Conservation (phyloP, 2,888 invertebrate genomes). For the Acronicta aceris region DNA sequence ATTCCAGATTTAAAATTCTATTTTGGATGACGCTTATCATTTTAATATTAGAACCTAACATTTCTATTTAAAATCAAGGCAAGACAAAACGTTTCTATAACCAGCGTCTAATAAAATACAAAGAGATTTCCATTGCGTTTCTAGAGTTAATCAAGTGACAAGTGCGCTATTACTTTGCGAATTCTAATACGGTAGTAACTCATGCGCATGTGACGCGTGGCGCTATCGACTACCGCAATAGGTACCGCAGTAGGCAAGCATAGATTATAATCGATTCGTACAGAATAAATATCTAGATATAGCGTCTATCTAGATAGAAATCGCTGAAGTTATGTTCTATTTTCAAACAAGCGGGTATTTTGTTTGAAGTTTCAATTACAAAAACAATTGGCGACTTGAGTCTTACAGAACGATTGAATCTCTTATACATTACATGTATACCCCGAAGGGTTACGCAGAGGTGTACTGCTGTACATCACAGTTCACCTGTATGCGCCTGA, state of each 20-base stretch:
- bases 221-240: slow-evolving; percentile 28
- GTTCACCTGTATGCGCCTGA: no score
- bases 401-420: no score
- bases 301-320: neutral
- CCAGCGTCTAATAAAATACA: slow-evolving; percentile 9
- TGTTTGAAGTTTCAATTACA: no score
- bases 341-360: no score
- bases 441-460: no score
- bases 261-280: slow-evolving; percentile 10
- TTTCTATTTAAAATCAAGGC: no score
- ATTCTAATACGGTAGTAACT: slow-evolving; percentile 42
- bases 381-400: no score
- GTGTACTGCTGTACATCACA: no score
- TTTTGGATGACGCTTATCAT: no score
- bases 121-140: slow-evolving; percentile 6
- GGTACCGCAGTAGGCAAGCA: slow-evolving; percentile 3
- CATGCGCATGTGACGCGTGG: slow-evolving; percentile 31
- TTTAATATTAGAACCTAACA: no score
- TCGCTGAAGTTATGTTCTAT: neutral
- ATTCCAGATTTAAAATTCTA: neutral
- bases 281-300: neutral
- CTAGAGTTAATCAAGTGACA: slow-evolving; percentile 24
- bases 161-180: slow-evolving; percentile 24
- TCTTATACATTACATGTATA: no score
- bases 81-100: neutral